Conservation (phyloP, 30 jellyfish, hydroid and myxozoan genomes). For the Hydractinia echinata region DNA sequence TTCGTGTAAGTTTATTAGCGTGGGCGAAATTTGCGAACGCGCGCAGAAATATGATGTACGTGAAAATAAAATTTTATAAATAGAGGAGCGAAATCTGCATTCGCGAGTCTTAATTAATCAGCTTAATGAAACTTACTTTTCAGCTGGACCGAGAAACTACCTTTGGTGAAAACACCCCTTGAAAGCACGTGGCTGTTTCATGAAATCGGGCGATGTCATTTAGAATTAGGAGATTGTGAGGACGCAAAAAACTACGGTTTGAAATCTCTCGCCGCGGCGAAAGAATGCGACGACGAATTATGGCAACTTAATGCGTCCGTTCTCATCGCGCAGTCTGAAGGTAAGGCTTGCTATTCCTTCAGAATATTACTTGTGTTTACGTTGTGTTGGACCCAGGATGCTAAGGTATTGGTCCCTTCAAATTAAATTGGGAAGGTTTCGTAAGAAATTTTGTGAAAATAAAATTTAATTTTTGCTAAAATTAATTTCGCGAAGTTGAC, state of each 20-base stretch:
- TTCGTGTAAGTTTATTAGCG: too few species aligned
- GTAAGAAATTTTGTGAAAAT: too few species aligned
- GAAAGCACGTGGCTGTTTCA: slow-evolving; percentile 96
- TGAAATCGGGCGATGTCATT: slow-evolving; percentile 94
- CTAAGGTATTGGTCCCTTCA: not conserved
- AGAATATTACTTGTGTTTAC: not conserved
- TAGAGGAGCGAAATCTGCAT: too few species aligned
- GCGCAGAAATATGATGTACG: too few species aligned
- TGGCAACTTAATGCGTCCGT: slow-evolving; percentile 96
- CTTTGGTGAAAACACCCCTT: slow-evolving; percentile 75
- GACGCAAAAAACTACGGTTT: slow-evolving; percentile 77
- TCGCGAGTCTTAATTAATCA: too few species aligned
- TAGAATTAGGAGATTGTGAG: slow-evolving; percentile 54
- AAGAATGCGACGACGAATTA: slow-evolving; percentile 83
- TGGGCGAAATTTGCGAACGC: too few species aligned
- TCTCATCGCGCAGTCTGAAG: slow-evolving; percentile 83
- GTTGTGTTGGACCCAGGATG: not conserved
- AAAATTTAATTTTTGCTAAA: too few species aligned
- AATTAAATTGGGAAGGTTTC: too few species aligned
- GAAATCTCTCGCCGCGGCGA: slow-evolving; percentile 84
- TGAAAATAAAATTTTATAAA: too few species aligned
- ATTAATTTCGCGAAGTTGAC: too few species aligned
- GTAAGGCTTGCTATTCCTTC: slow-evolving; percentile 24
- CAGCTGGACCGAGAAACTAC: slow-evolving; percentile 91
- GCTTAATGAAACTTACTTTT: not conserved